A percentile compares a stretch with the other conserved stretches of the same genome.
Conservation (phyloP, 92 coral and sea anemone genomes). For the Heteractis magnifica region DNA sequence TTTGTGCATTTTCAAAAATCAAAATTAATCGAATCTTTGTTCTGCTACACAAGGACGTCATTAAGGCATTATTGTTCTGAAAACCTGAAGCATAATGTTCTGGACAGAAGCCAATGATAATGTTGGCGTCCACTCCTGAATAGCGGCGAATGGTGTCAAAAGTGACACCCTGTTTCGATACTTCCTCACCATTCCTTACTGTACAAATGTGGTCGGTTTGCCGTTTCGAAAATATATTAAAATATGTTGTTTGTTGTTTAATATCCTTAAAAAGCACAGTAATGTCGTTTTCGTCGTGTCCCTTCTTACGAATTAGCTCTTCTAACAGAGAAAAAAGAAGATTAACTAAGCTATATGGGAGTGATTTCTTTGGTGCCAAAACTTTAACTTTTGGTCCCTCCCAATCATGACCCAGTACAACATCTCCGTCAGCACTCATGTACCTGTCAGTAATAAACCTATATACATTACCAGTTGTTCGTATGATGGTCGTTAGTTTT, state of each 20-base stretch:
- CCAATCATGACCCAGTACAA: constrained; percentile 17
- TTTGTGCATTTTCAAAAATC: background rate
- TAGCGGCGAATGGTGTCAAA: constrained; percentile 19
- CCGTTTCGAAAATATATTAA: background rate
- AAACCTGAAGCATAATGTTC: background rate
- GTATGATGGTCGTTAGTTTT: background rate
- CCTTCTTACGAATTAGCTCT: background rate
- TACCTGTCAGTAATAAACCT: background rate
- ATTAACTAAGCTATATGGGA: background rate
- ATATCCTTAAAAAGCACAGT: constrained; percentile 13
- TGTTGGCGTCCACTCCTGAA: constrained; percentile 3
- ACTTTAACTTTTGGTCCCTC: background rate
- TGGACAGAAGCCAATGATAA: constrained; percentile 8
- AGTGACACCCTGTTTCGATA: background rate
- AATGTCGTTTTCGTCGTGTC: background rate
- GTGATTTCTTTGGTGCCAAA: background rate
- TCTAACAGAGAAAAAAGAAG: background rate
- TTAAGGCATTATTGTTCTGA: constrained; percentile 13
- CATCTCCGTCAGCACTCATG: background rate
- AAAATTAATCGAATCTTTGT: background rate
- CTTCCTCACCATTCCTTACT: constrained; percentile 17
- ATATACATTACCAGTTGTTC: background rate
- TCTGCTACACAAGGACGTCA: constrained; percentile 20
- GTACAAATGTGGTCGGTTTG: background rate
- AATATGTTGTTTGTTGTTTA: background rate